Evolutionary conservation across 2,888 invertebrate genomes (phyloP).

Genomic region (Mantis religiosa): DNA sequence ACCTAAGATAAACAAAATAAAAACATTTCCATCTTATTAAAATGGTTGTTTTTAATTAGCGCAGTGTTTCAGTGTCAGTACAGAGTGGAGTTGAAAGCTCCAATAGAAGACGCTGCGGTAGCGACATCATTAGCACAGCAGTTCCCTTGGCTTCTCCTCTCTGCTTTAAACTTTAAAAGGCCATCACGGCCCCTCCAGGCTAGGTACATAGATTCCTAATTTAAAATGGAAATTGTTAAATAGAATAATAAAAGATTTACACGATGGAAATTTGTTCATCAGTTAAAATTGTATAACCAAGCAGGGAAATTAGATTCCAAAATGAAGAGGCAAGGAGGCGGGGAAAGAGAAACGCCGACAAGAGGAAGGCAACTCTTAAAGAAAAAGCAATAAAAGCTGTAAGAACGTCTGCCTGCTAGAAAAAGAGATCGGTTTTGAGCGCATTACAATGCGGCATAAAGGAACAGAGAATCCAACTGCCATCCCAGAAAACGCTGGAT

Average conservation of each 20-base stretch:
- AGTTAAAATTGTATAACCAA: constrained; percentile 19
- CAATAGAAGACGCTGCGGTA: background rate
- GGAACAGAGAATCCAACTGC: background rate
- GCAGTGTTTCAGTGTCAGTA: background rate
- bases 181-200: background rate
- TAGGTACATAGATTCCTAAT: constrained; percentile 8
- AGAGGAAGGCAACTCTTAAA: background rate
- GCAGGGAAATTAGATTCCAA: constrained; percentile 12
- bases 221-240: constrained; percentile 19
- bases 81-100: background rate
- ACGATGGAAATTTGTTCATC: constrained; percentile 20
- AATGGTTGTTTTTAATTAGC: too few species aligned
- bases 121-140: background rate
- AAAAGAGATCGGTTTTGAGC: background rate
- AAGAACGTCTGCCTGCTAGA: background rate
- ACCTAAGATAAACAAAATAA: too few species aligned
- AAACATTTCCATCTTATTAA: too few species aligned
- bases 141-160: background rate
- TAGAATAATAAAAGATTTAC: constrained; percentile 14
- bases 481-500: background rate
- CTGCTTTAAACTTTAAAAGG: constrained; percentile 8
- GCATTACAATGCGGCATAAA: background rate
- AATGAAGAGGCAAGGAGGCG: background rate
- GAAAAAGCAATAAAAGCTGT: background rate
- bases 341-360: background rate